These are phyloP conservation scores for Aldabrachelys gigantea DNA, from an alignment of 2,113 vertebrate genomes.

Conservation along the genomic window DNA sequence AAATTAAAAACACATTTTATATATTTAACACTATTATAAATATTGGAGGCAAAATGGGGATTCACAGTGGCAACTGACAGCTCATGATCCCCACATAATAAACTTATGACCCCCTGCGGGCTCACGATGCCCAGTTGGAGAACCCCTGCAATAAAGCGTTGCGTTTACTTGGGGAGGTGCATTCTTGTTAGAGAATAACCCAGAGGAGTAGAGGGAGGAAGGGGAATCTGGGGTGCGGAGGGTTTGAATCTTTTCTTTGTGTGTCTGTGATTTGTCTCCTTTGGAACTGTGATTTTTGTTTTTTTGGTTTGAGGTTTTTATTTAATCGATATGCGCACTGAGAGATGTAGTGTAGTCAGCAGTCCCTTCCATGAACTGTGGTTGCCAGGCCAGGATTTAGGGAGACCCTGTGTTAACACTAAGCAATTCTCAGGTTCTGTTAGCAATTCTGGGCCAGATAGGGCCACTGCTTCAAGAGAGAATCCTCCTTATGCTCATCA, in stretches of 20 bases:
- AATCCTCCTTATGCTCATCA: background rate
- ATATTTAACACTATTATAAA: too few species aligned
- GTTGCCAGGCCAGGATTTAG: background rate
- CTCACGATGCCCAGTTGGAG: too few species aligned
- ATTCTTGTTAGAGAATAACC: background rate
- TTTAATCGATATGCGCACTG: background rate
- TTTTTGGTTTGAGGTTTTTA: background rate
- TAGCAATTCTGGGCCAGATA: background rate
- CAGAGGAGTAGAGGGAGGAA: background rate
- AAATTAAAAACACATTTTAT: too few species aligned
- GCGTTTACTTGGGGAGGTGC: background rate
- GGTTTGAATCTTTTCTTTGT: background rate
- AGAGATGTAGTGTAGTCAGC: background rate
- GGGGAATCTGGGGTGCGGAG: background rate
- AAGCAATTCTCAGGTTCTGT: background rate
- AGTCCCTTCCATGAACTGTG: background rate
- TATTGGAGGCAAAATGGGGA: too few species aligned
- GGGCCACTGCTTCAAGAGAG: background rate
- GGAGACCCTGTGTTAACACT: background rate
- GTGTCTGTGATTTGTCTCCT: background rate
- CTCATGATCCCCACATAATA: too few species aligned
- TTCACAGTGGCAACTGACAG: too few species aligned
- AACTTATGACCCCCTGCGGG: too few species aligned
- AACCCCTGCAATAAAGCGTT: background rate
- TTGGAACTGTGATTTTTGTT: background rate